Evolutionary conservation across 1,140 invertebrate species (phyloP).

Genomic region (Mercenaria mercenaria): DNA sequence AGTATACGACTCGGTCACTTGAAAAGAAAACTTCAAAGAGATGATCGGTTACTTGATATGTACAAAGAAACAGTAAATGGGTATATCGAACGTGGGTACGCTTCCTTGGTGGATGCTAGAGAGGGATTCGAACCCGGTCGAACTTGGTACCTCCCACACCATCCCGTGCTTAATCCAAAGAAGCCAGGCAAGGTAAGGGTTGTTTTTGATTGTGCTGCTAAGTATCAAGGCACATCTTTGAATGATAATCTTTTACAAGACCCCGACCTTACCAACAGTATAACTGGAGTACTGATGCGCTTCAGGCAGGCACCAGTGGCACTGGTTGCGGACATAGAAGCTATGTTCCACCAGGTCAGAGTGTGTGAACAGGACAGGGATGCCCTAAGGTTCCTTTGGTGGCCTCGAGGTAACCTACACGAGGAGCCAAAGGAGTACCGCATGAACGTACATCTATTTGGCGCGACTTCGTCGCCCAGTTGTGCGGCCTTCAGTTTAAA

Average conservation of each 20-base stretch:
- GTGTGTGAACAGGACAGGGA: conserved; percentile 32
- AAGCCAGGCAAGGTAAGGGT: conserved; percentile 70
- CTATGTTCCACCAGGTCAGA: conserved; percentile 58
- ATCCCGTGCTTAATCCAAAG: conserved; percentile 57
- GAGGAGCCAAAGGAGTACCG: conserved; percentile 40
- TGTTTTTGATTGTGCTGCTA: conserved; percentile 68
- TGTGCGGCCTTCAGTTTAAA: conserved; percentile 61
- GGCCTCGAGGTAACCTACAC: conserved; percentile 11
- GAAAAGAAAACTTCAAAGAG: neutral
- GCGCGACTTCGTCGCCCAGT: conserved; percentile 61
- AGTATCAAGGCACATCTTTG: conserved; percentile 72
- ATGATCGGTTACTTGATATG: neutral
- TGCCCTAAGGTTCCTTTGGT: conserved; percentile 67
- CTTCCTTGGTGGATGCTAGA: neutral
- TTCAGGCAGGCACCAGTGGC: conserved; percentile 57
- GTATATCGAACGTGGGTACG: conserved; percentile 26
- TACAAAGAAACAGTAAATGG: conserved; percentile 3
- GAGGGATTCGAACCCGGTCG: neutral
- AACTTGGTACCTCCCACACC: conserved; percentile 70
- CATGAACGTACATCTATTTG: conserved; percentile 66
- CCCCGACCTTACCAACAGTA: conserved; percentile 62
- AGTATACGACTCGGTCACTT: neutral
- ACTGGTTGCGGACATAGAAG: conserved; percentile 58
- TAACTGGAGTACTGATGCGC: conserved; percentile 46
- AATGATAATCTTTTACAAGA: conserved; percentile 72